Conservation (phyloP, 2,888 invertebrate genomes). For the Galeopsomyia nigrocyanea region DNA sequence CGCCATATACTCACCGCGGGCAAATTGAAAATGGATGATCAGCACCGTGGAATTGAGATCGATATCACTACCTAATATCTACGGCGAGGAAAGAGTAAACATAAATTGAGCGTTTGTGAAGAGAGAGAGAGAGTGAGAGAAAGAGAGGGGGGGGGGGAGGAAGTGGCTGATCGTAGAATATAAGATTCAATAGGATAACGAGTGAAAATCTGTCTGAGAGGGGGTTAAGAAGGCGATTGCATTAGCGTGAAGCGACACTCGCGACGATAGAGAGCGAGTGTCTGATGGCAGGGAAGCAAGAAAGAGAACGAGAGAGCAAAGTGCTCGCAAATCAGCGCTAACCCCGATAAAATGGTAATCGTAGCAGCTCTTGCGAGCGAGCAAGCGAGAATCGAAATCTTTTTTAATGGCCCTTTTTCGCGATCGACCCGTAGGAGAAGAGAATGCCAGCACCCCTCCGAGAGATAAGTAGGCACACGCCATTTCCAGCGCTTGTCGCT, state of each 20-base stretch:
- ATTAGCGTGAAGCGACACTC: neutral
- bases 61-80: no score
- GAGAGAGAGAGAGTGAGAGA: no score
- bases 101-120: no score
- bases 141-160: no score
- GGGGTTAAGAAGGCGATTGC: neutral
- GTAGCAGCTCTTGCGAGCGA: slow-evolving; percentile 37
- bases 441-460: neutral
- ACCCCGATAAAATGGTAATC: slow-evolving; percentile 65
- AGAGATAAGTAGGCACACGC: no score
- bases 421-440: neutral
- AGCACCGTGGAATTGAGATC: no score
- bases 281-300: neutral
- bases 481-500: no score
- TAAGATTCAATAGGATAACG: neutral
- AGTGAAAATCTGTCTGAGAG: neutral
- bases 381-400: slow-evolving; percentile 28
- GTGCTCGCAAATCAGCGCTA: slow-evolving; percentile 62
- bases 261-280: neutral
- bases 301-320: slow-evolving; percentile 53
- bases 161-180: no score
- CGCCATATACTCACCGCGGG: no score
- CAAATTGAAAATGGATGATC: no score
- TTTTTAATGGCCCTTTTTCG: slow-evolving; percentile 49
- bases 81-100: no score